These are phyloP conservation scores for Ricordea florida DNA, from an alignment of 92 coral and sea anemone genomes.

Conservation along the genomic window DNA sequence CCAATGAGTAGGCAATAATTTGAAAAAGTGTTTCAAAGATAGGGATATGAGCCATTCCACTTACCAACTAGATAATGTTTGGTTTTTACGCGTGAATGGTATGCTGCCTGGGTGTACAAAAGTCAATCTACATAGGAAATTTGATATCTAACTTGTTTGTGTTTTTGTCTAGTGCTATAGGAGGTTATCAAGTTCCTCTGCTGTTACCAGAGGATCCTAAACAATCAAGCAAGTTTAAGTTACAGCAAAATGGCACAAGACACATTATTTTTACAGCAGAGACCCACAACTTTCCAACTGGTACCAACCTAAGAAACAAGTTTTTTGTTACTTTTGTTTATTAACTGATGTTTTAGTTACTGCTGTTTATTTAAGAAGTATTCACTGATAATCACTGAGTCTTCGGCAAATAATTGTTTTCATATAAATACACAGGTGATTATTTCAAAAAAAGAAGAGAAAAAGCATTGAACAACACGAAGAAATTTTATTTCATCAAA, in stretches of 20 bases:
- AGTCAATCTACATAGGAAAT: neutral
- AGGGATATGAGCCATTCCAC: too few species aligned
- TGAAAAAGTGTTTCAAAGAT: too few species aligned
- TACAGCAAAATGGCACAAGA: constrained; percentile 62
- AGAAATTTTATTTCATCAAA: too few species aligned
- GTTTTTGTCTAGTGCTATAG: constrained; percentile 67
- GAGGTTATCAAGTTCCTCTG: constrained; percentile 75
- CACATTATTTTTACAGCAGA: constrained; percentile 97
- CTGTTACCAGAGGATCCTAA: constrained; percentile 71
- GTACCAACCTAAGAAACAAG: constrained; percentile 3
- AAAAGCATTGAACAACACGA: too few species aligned
- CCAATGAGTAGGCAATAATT: too few species aligned
- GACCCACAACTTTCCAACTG: constrained; percentile 98
- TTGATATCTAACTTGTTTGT: neutral
- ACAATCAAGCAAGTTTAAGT: constrained; percentile 65
- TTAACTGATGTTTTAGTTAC: neutral
- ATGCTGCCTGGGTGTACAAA: neutral
- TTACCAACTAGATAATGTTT: too few species aligned
- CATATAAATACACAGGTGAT: too few species aligned
- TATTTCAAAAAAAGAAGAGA: too few species aligned
- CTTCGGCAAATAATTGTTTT: too few species aligned
- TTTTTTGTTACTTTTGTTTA: neutral
- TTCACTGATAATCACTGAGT: too few species aligned
- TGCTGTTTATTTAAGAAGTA: too few species aligned
- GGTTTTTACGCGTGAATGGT: too few species aligned